Conservation (phyloP, 2,797 vertebrate species). For the Paratrypauchen microcephalus region DNA sequence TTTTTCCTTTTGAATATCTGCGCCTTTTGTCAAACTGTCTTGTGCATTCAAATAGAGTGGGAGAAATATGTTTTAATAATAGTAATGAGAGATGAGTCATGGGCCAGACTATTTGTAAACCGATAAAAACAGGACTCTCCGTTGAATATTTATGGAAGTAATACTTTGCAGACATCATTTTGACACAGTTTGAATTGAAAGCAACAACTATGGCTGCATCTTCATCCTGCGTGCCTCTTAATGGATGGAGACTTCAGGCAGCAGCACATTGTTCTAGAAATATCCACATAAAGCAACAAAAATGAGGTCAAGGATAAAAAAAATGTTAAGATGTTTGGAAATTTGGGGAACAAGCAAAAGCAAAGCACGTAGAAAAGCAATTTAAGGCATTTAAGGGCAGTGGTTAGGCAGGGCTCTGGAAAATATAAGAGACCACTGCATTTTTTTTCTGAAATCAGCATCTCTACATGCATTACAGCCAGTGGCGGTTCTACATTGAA, state of each 20-base stretch:
- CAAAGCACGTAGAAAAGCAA: no score
- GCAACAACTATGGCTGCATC: neutral
- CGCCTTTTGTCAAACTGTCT: constrained; percentile 1
- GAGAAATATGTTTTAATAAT: constrained; percentile 8
- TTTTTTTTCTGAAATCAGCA: no score
- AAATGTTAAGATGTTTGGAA: no score
- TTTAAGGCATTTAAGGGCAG: no score
- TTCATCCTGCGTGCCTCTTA: neutral
- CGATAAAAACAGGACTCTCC: constrained; percentile 6
- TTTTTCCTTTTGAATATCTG: constrained; percentile 16
- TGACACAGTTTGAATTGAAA: constrained; percentile 15
- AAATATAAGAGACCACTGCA: no score
- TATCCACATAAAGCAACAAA: neutral
- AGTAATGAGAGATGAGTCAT: constrained; percentile 12
- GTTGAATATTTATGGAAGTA: constrained; percentile 18
- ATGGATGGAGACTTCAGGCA: neutral
- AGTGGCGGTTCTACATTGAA: no score
- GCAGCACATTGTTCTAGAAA: neutral
- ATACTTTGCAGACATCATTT: constrained; percentile 16
- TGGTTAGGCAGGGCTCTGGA: no score
- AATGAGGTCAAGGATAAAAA: neutral
- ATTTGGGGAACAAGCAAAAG: no score
- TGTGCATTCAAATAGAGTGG: neutral
- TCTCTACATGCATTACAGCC: no score
- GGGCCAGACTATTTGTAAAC: neutral